Percentiles rank a stretch among this genome's conserved stretches.
These are phyloP conservation scores for Camponotus floridanus DNA, from an alignment of 1,140 invertebrate species.

Conservation along the genomic window DNA sequence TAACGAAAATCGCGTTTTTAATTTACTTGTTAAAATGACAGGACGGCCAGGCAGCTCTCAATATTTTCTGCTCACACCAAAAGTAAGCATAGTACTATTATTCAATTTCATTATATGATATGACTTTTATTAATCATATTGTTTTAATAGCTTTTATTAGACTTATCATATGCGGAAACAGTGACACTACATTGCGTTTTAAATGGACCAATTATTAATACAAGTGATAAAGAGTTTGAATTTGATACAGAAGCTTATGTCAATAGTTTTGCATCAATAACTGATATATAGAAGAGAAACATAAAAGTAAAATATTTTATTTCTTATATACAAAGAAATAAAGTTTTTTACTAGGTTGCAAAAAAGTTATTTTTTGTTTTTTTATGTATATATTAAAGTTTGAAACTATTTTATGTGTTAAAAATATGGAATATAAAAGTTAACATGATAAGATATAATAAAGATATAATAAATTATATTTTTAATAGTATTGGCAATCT, in stretches of 20 bases:
- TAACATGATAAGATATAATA: neutral
- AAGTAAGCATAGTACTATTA: conserved; percentile 87
- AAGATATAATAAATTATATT: conserved; percentile 12
- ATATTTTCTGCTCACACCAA: conserved; percentile 97
- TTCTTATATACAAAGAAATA: neutral
- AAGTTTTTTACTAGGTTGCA: neutral
- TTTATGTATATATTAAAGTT: neutral
- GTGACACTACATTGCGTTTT: conserved; percentile 88
- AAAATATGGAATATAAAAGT: neutral
- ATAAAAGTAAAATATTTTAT: conserved; percentile 24
- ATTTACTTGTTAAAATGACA: conserved; percentile 93
- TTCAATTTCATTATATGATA: neutral
- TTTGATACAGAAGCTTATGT: conserved; percentile 76
- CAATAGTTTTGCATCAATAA: conserved; percentile 25
- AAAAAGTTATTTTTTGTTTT: neutral
- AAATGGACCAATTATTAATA: conserved; percentile 84
- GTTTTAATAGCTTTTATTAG: conserved; percentile 86
- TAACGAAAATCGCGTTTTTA: conserved; percentile 96
- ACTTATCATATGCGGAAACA: conserved; percentile 87
- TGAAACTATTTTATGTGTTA: conserved; percentile 5
- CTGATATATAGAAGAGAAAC: neutral
- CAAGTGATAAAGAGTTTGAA: conserved; percentile 67
- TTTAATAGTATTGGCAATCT: conserved; percentile 19
- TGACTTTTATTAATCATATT: conserved; percentile 36
- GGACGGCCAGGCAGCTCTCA: conserved; percentile 88